Evolutionary conservation across 2,888 invertebrate species (phyloP), one percentile per base, ranked within the genome.

Genomic region (Chalcis sispes): DNA sequence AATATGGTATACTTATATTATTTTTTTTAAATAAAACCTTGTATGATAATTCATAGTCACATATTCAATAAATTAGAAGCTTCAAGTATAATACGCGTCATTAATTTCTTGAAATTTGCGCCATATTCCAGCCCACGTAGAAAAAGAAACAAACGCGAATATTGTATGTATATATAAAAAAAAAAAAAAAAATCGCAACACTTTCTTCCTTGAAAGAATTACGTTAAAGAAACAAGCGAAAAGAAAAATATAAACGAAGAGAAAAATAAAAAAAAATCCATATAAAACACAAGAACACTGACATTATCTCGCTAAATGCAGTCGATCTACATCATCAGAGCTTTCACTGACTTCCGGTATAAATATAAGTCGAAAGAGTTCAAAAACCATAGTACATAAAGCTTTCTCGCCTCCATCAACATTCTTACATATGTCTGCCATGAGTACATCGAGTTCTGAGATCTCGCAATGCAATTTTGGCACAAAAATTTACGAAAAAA

Each of bases 271-370:
- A 54, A 1, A 5, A 23, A 23, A 48, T 18, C n/a, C 18, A n/a
- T 13, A 23, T 42, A n/a, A n/a, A 29, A 64, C 15, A 40, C 62
- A 46, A 58, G 65, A n/a, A n/a, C 18, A 29, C 36, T 42, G 25
- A 8, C 48, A 52, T 65, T 66, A 66, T 70, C 59, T 59, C 54
- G 58, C 32, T 27, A 66, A 70, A 65, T 62, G 71, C 27, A 27
- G 66, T 61, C 48, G 75, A 76, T 71, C 75, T 62, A 54, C 66
- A 75, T 75, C 66, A 61, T 59, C 58, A 75, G 54, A 67, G 66
- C 75, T 75, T 71, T 71, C 75, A 59, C 75, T 65, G 59, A 65
- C 75, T 75, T 75, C 75, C 75, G 71, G 75, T 54, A 27, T 29
- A 20, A 25, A n/a, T 25, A 50, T 40, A 23, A 10, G 20, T 1